Conservation (phyloP, 1,140 invertebrate species). For the Zaprionus nigranus region DNA sequence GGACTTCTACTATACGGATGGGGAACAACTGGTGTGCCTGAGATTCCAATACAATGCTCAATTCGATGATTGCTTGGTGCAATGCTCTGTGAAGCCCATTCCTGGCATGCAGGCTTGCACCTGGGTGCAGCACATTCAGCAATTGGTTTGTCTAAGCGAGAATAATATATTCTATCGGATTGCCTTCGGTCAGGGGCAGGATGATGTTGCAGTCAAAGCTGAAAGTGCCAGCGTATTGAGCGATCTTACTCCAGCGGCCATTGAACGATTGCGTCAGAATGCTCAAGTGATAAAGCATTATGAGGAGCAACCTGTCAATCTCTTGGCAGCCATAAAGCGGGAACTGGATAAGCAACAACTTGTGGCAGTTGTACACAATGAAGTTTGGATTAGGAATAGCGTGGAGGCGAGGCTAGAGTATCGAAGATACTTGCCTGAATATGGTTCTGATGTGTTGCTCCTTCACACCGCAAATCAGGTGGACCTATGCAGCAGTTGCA, state of each 20-base stretch:
- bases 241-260: slow-evolving; percentile 42
- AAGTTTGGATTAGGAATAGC: neutral
- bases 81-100: slow-evolving; percentile 45
- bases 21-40: slow-evolving; percentile 60
- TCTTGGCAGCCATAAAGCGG: slow-evolving; percentile 46
- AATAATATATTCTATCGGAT: slow-evolving; percentile 80
- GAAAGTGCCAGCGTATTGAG: slow-evolving; percentile 8
- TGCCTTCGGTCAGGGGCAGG: slow-evolving; percentile 32
- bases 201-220: neutral
- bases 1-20: slow-evolving; percentile 74
- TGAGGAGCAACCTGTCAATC: slow-evolving; percentile 35
- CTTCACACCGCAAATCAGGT: slow-evolving; percentile 17
- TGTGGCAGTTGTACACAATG: slow-evolving; percentile 50
- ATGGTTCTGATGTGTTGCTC: slow-evolving; percentile 17
- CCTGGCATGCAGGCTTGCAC: slow-evolving; percentile 69
- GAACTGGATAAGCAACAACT: slow-evolving; percentile 70
- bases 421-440: slow-evolving; percentile 41
- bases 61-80: slow-evolving; percentile 56
- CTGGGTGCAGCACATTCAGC: slow-evolving; percentile 58
- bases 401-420: slow-evolving; percentile 44
- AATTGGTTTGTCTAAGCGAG: slow-evolving; percentile 72
- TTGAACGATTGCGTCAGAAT: slow-evolving; percentile 47
- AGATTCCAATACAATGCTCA: slow-evolving; percentile 49
- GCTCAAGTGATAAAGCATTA: slow-evolving; percentile 45
- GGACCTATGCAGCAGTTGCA: slow-evolving; percentile 1